phyloP scores from a whole-genome alignment of 1,140 invertebrate species.

The Drosophila athabasca region DNA sequence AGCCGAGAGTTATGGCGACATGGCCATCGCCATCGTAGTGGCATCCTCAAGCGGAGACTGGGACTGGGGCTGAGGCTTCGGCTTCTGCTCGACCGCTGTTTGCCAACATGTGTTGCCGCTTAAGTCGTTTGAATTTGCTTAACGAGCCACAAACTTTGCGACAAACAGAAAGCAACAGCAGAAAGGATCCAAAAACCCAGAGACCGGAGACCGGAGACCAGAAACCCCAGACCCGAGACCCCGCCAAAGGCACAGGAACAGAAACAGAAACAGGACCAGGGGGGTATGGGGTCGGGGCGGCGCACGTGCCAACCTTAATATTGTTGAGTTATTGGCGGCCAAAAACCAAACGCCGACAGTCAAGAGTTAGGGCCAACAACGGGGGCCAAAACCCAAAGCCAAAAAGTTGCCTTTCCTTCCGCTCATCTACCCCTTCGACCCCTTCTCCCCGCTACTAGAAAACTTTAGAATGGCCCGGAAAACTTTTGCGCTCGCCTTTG shows the following conservation, averaged over 20 bases:
- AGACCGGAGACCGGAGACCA: neutral
- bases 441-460: conserved; percentile 7
- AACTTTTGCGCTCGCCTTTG: conserved; percentile 18
- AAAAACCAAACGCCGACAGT: conserved; percentile 76
- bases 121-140: conserved; percentile 82
- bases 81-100: conserved; percentile 44
- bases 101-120: conserved; percentile 78
- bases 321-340: conserved; percentile 78
- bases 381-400: conserved; percentile 35
- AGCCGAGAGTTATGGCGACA: conserved; percentile 69
- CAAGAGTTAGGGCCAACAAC: conserved; percentile 61
- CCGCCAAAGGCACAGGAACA: neutral
- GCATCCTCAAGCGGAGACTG: neutral
- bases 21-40: conserved; percentile 14
- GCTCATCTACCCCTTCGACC: conserved; percentile 2
- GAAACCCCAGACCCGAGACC: conserved; percentile 5
- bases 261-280: neutral
- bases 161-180: conserved; percentile 60
- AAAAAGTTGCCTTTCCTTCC: conserved; percentile 60
- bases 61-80: neutral
- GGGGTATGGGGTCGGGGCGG: conserved; percentile 19
- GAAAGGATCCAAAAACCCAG: conserved; percentile 22
- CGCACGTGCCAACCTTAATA: conserved; percentile 79
- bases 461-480: conserved; percentile 38
- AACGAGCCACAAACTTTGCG: conserved; percentile 81